Evolutionary conservation across 1,140 invertebrate species (phyloP).

Genomic region (Cherax destructor): DNA sequence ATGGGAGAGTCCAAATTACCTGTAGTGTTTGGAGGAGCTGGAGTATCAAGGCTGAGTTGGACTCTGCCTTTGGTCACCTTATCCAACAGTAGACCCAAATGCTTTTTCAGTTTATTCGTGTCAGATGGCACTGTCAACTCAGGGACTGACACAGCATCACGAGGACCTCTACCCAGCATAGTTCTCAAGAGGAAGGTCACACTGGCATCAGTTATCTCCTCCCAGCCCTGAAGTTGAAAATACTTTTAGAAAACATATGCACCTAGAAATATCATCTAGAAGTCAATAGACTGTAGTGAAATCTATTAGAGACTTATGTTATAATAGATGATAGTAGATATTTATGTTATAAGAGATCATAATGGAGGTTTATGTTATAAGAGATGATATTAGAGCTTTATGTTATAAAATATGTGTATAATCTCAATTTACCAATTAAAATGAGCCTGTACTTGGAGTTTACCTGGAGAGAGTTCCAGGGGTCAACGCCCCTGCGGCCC

Average conservation of each 20-base stretch:
- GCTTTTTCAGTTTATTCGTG: conserved; percentile 79
- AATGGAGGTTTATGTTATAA: no score
- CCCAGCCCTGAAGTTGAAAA: conserved; percentile 78
- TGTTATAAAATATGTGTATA: no score
- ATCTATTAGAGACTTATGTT: no score
- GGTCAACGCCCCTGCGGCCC: no score
- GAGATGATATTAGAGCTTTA: no score
- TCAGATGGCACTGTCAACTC: conserved; percentile 77
- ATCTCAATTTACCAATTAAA: no score
- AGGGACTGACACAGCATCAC: conserved; percentile 75
- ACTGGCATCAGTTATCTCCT: conserved; percentile 79
- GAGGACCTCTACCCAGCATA: conserved; percentile 76
- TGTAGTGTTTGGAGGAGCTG: background rate
- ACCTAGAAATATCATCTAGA: background rate
- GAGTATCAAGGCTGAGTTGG: conserved; percentile 14
- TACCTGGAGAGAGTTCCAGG: no score
- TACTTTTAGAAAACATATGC: background rate
- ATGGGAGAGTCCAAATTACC: background rate
- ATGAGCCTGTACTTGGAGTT: no score
- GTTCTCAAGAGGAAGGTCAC: conserved; percentile 79
- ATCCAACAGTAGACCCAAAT: conserved; percentile 78
- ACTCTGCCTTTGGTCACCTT: conserved; percentile 75
- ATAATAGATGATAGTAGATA: no score
- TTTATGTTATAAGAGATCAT: no score
- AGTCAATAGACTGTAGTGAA: no score